Base-by-base conservation (phyloP, 2,113 vertebrate genomes). In the Rostratula benghalensis region DNA sequence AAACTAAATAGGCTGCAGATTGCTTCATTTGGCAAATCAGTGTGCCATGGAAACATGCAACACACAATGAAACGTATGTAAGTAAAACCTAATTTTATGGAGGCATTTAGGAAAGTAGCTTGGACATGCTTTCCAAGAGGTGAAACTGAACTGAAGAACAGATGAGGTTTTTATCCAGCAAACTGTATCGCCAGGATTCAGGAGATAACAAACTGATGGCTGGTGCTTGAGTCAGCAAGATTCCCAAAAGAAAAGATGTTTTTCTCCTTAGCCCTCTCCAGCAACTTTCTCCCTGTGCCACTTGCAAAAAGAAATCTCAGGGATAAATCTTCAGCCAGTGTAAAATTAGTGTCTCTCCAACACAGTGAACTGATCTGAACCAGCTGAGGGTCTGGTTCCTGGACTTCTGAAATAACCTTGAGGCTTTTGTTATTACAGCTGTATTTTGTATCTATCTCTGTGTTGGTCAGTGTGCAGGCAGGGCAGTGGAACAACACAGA, bases 1-100 rank as follows among this genome's bases (percentile, higher is more conserved):
- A 96, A 95, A 95, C 87, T 94, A 97, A 95, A 96, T 94, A 89
- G 76, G 69, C 91, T 93, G 93, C 84, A 91, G 83, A 91, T 93
- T 94, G 93, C 95, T 97, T 96, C 90, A 89, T 96, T 95, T 95
- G 94, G 93, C 87, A 94, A 83, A 95, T 92, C 68, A 20, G 43
- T 30, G 79, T 93, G 90, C 92, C 94, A 95, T 89, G 94, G 95
- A 93, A 95, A 96, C 95, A 92, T 73, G 84, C 75, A 67, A 65
- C 77, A 93, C 84, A 92, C 84, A 94, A 75, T 84, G 93, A 96
- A 95, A 96, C 92, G 93, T 48, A 94, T 82, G 87, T 94, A 97
- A 96, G 90, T 84, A 79, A 95, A 97, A 77, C 54, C 85, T 90
- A 69, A 84, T 96, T 82, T 97, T 87, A 82, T 89, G 78, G 74